phyloP scores from a whole-genome alignment of 2,888 invertebrate genomes.

The Caenorhabditis angaria region DNA sequence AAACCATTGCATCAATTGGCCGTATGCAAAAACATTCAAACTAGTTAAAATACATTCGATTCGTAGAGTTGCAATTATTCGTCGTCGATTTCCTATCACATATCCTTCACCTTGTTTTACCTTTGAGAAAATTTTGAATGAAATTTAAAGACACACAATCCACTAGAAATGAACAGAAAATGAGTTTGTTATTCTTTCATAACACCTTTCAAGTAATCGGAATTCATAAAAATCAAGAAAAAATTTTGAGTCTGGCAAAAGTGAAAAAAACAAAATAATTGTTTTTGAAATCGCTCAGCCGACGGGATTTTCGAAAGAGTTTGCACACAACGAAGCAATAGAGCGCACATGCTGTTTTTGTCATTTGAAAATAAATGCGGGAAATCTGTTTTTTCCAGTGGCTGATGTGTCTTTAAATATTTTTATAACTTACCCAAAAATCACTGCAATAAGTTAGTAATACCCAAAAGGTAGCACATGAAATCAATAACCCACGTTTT shows the following conservation, averaged over 20 bases:
- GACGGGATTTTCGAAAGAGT: neutral
- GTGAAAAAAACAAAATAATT: too few relatives aligned
- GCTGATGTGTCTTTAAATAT: neutral
- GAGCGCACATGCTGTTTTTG: neutral
- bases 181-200: too few relatives aligned
- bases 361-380: neutral
- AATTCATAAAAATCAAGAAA: too few relatives aligned
- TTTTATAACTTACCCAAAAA: slow-evolving; percentile 39
- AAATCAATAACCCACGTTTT: slow-evolving; percentile 10
- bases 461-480: slow-evolving; percentile 12
- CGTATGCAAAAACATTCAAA: slow-evolving; percentile 52
- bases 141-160: too few relatives aligned
- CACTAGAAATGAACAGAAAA: too few relatives aligned
- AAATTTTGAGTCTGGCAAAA: too few relatives aligned
- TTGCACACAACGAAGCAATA: neutral
- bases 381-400: too few relatives aligned
- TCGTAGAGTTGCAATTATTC: slow-evolving; percentile 57
- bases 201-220: too few relatives aligned
- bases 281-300: too few relatives aligned
- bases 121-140: slow-evolving; percentile 42
- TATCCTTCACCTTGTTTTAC: slow-evolving; percentile 49
- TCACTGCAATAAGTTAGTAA: slow-evolving; percentile 22
- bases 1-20: slow-evolving; percentile 52
- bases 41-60: slow-evolving; percentile 48
- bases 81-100: slow-evolving; percentile 58